Percentiles rank a stretch among this genome's conserved stretches.
Evolutionary conservation across 2,888 invertebrate species (phyloP).

Genomic region (Aspidapion aeneum): DNA sequence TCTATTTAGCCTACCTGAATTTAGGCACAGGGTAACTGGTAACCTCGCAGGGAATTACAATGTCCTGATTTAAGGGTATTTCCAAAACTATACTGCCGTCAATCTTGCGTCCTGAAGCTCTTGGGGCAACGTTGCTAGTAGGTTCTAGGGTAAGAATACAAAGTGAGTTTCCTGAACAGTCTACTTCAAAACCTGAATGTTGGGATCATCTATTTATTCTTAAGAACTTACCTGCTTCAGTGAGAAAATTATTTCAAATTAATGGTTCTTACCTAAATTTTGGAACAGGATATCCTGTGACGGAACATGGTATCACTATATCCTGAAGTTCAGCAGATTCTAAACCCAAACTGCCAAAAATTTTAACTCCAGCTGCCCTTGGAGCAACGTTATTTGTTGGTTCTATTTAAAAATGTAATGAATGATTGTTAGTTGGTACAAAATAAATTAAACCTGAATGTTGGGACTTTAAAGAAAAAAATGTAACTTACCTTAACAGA

Average conservation of each 20-base stretch:
- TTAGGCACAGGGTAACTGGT: constrained; percentile 54
- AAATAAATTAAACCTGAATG: too few relatives aligned
- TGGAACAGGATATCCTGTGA: constrained; percentile 55
- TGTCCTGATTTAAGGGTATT: constrained; percentile 51
- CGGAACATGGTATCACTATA: constrained; percentile 63
- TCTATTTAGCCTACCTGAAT: constrained; percentile 52
- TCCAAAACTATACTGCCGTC: constrained; percentile 58
- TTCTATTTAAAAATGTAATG: constrained; percentile 51
- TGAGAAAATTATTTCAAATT: too few relatives aligned
- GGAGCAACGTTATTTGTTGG: constrained; percentile 62
- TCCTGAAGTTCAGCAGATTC: too few relatives aligned
- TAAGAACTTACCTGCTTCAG: too few relatives aligned
- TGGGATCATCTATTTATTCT: too few relatives aligned
- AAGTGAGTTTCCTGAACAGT: constrained; percentile 26
- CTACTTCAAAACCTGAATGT: constrained; percentile 52
- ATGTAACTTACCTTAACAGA: too few relatives aligned
- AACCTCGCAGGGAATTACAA: constrained; percentile 63
- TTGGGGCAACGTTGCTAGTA: constrained; percentile 61
- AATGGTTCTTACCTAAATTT: constrained; percentile 53
- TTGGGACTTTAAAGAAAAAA: too few relatives aligned
- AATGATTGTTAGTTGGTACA: too few relatives aligned
- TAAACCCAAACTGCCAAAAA: constrained; percentile 59
- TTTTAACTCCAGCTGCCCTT: constrained; percentile 53
- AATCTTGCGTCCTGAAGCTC: constrained; percentile 57
- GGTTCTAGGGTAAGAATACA: constrained; percentile 45